Evolutionary conservation across 2,113 vertebrate species (phyloP).

Genomic region (Hemicordylus capensis): DNA sequence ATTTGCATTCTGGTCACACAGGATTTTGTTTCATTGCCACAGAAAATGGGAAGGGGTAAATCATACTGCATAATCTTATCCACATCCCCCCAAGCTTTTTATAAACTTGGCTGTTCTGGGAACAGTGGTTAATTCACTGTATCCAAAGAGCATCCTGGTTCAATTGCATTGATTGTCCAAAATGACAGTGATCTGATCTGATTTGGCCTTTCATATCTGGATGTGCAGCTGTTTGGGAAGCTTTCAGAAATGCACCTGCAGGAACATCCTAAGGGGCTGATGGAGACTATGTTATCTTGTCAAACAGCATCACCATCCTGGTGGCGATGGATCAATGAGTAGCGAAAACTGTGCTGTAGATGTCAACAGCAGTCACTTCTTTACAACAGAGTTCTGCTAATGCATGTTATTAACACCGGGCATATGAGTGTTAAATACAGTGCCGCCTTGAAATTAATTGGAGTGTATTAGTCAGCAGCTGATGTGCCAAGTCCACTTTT

Average conservation of each 20-base stretch:
- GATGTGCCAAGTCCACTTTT: neutral
- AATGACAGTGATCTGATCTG: conserved; percentile 46
- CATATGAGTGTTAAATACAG: neutral
- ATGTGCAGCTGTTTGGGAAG: conserved; percentile 48
- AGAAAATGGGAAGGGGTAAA: neutral
- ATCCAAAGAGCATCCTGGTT: conserved; percentile 52
- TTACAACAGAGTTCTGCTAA: conserved; percentile 20
- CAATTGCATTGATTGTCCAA: conserved; percentile 44
- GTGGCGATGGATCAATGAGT: conserved; percentile 31
- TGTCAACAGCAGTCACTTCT: neutral
- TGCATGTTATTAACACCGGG: neutral
- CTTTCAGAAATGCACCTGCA: conserved; percentile 45
- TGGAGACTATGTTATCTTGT: conserved; percentile 41
- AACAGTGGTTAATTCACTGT: conserved; percentile 3
- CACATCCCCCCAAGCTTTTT: conserved; percentile 36
- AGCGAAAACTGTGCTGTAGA: conserved; percentile 19
- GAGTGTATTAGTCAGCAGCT: neutral
- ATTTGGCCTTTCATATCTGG: conserved; percentile 46
- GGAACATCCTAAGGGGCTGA: conserved; percentile 14
- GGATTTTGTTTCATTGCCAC: neutral
- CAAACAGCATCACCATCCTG: conserved; percentile 49
- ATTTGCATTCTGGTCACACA: neutral
- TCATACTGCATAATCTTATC: neutral
- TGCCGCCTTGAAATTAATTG: conserved; percentile 3
- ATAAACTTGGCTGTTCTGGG: conserved; percentile 41